Evolutionary conservation across 2,113 vertebrate species (phyloP).

Genomic region (Coptodon bakossiorum): DNA sequence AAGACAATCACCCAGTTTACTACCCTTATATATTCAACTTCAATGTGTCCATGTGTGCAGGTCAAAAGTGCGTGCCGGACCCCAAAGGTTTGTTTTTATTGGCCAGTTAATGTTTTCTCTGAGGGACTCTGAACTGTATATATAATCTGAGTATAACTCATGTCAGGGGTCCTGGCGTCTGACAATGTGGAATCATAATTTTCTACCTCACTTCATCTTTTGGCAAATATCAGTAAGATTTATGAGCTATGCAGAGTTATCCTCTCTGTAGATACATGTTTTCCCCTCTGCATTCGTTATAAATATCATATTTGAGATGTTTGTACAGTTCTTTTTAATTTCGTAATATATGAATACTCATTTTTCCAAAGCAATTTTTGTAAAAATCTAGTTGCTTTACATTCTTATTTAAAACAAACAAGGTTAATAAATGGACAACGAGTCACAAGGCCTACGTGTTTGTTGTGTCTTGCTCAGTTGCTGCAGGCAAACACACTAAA

Average conservation of each 20-base stretch:
- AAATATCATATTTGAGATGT: slow-evolving; percentile 29
- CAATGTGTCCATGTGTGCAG: slow-evolving; percentile 17
- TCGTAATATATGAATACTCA: slow-evolving; percentile 25
- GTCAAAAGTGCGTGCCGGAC: slow-evolving; percentile 33
- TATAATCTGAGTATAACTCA: slow-evolving; percentile 42
- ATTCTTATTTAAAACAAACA: slow-evolving; percentile 69
- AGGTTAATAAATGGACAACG: slow-evolving; percentile 53
- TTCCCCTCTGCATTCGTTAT: slow-evolving; percentile 20
- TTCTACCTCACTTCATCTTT: slow-evolving; percentile 87
- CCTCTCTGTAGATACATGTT: slow-evolving; percentile 60
- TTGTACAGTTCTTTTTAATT: slow-evolving; percentile 41
- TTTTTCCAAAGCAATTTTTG: slow-evolving; percentile 2
- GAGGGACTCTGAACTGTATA: slow-evolving; percentile 24
- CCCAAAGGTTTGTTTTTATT: neutral
- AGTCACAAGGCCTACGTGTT: slow-evolving; percentile 33
- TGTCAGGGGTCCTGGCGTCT: slow-evolving; percentile 33
- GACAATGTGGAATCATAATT: slow-evolving; percentile 59
- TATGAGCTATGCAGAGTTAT: slow-evolving; percentile 76
- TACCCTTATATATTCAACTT: neutral
- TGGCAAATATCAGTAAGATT: slow-evolving; percentile 74
- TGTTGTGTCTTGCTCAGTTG: neutral
- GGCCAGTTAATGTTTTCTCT: slow-evolving; percentile 7
- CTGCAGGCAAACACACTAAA: neutral
- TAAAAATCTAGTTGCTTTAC: slow-evolving; percentile 20
- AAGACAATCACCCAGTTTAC: slow-evolving; percentile 62